Evolutionary conservation across 2,888 invertebrate genomes (phyloP).

Genomic region (Heliconius charithonia): DNA sequence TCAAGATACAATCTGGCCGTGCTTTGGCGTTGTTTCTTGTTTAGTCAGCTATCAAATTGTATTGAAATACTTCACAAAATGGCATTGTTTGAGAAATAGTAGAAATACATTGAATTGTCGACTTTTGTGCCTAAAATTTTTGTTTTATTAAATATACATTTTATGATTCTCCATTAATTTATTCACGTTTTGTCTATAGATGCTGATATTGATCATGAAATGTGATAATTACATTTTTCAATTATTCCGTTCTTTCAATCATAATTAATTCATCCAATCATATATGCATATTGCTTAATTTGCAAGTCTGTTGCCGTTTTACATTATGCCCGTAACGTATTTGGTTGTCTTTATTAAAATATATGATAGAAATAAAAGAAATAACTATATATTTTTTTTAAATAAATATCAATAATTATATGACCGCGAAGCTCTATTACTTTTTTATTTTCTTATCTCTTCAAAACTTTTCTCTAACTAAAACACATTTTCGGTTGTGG

Average conservation of each 20-base stretch:
- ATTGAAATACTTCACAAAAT: slow-evolving; percentile 18
- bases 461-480: too few species aligned
- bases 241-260: background rate
- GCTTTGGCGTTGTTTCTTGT: slow-evolving; percentile 33
- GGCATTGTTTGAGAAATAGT: background rate
- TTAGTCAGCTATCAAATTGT: slow-evolving; percentile 27
- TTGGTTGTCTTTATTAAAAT: background rate
- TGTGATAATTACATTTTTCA: background rate
- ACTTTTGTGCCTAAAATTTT: background rate
- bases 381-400: too few species aligned
- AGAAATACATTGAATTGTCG: background rate
- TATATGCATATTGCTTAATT: too few species aligned
- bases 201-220: background rate
- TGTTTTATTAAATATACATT: too few species aligned
- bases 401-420: too few species aligned
- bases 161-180: background rate
- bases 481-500: too few species aligned
- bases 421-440: too few species aligned
- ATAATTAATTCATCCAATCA: background rate
- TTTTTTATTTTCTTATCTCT: too few species aligned
- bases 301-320: too few species aligned
- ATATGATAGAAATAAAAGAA: background rate
- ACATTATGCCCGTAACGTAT: background rate
- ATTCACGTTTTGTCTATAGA: background rate
- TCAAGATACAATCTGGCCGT: slow-evolving; percentile 41